Base-by-base conservation (phyloP, 2,888 invertebrate genomes). In the Aromia moschata region DNA sequence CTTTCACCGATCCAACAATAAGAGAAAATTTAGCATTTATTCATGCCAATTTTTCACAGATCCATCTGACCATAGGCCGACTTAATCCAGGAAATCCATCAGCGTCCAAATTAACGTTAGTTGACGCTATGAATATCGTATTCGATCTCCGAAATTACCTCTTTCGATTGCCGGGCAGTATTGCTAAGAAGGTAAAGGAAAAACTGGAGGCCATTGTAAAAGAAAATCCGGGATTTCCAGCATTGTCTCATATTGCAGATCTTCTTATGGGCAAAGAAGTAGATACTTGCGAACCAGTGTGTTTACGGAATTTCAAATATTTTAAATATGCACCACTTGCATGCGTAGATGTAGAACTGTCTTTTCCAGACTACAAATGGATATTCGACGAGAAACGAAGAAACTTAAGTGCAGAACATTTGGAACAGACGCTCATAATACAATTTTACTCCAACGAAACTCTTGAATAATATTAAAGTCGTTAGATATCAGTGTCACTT, bases 191-290 rank as follows among this genome's bases (percentile, higher is more conserved):
- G 3, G 45, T 45, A 4, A 45, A 30, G 16, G 2, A 15, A 10
- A 30, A 30, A 45, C 15, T 45, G 1, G 10, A 30, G n/a, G 31
- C 31, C 1, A n/a, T 45, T 31, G 14, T 45, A 10, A 30, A 45
- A 2, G 10, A 31, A 3, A 45, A 45, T 45, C 15, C 45, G 2
- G 45, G 45, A 14, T 45, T 45, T 15, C 12, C 2, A 4, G 31
- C 45, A 9, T 9, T 45, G 30, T 45, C 15, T 15, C 10, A 7
- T 15, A 31, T 45, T 10, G 45, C 31, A 2, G n/a, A 45, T 9
- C 45, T 45, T 14, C 10, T 45, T 10, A 15, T 12, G 10, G 45
- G 45, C n/a, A 45, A 31, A 45, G 45, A 45, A n/a, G 45, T 45
- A 15, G 30, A 45, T n/a, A n/a, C 31, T 45, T 15, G 30, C 1